Evolutionary conservation across 2,113 vertebrate genomes (phyloP).

Genomic region (Plecotus auritus): DNA sequence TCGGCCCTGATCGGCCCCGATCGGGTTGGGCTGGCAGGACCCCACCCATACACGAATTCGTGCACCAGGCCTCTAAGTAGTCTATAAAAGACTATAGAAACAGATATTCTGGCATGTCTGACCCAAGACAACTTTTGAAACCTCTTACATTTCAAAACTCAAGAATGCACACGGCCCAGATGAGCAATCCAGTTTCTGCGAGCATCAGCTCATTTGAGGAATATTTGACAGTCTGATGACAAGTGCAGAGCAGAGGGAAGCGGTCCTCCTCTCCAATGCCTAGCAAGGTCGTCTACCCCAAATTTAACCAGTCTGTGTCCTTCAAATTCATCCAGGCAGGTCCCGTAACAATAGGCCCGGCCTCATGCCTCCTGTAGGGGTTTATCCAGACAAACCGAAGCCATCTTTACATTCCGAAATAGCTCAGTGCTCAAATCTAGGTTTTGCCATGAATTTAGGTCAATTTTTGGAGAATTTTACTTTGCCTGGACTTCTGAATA

Average conservation of each 20-base stretch:
- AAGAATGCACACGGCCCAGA: neutral
- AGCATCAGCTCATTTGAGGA: neutral
- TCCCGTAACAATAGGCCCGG: neutral
- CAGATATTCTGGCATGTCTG: neutral
- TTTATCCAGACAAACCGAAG: neutral
- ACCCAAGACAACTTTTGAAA: neutral
- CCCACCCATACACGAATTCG: too few relatives aligned
- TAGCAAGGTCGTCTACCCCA: neutral
- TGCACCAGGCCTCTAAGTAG: too few relatives aligned
- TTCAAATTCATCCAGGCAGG: neutral
- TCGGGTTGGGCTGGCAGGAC: too few relatives aligned
- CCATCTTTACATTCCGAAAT: neutral
- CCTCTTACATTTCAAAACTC: neutral
- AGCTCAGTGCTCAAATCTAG: neutral
- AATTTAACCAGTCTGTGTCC: neutral
- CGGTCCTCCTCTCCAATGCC: neutral
- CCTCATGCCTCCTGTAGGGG: neutral
- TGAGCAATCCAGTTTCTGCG: neutral
- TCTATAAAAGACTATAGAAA: neutral
- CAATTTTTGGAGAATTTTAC: conserved; percentile 3
- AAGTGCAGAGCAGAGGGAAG: neutral
- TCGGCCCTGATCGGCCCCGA: too few relatives aligned
- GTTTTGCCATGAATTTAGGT: neutral
- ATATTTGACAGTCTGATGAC: neutral
- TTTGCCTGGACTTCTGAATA: neutral